Conservation (phyloP, 2,113 vertebrate genomes). For the Malurus melanocephalus region DNA sequence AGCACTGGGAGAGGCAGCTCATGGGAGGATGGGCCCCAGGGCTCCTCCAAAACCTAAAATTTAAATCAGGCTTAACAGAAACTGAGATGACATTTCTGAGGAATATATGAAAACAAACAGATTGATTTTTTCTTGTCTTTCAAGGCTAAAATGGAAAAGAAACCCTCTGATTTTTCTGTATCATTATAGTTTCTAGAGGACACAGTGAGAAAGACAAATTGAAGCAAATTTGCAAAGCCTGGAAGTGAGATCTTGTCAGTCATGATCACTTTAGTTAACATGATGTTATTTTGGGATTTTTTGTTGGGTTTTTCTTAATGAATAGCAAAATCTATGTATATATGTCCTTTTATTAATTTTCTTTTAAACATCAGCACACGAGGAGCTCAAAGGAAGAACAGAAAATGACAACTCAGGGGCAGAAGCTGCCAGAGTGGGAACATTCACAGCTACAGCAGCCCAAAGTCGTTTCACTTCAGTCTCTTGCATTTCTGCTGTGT, state of each 20-base stretch:
- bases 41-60: background rate
- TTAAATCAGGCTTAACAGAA: background rate
- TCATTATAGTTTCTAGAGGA: background rate
- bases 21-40: rapidly evolving
- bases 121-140: background rate
- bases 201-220: background rate
- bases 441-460: background rate
- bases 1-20: background rate
- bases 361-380: background rate
- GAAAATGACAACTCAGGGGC: background rate
- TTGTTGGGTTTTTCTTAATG: too few relatives aligned
- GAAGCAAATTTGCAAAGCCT: background rate
- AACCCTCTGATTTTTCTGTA: background rate
- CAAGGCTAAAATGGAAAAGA: background rate
- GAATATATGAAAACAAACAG: background rate
- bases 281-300: background rate
- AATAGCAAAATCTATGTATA: background rate
- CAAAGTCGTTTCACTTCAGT: background rate
- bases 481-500: background rate
- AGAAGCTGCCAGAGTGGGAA: background rate
- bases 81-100: background rate
- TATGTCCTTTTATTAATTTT: background rate
- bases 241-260: background rate
- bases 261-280: background rate
- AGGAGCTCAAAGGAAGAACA: background rate